Evolutionary conservation across 2,797 vertebrate species (phyloP).

Genomic region (Enteromius afrohamiltoni): DNA sequence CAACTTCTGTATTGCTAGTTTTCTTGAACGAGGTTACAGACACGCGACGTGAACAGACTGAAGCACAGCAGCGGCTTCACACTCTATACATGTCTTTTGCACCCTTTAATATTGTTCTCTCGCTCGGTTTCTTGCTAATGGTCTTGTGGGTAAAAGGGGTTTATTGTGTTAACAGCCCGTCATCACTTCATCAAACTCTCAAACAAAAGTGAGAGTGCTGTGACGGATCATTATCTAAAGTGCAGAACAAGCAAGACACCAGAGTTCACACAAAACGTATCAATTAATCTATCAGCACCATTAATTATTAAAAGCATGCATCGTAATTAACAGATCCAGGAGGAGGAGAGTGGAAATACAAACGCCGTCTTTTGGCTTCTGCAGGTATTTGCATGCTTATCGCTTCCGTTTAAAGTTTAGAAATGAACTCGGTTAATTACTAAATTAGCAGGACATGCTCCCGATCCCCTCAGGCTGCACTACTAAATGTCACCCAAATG

Average conservation of each 20-base stretch:
- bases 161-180: conserved; percentile 18
- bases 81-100: not conserved
- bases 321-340: not conserved
- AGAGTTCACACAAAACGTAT: not conserved
- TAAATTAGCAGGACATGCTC: conserved; percentile 43
- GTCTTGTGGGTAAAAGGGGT: not conserved
- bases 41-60: not conserved
- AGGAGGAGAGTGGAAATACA: not conserved
- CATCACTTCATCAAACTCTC: conserved; percentile 25
- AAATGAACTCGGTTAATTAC: conserved; percentile 42
- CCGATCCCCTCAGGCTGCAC: conserved; percentile 13
- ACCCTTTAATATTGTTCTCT: not conserved
- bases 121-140: not conserved
- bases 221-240: conserved; percentile 8
- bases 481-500: conserved; percentile 48
- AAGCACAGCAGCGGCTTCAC: not conserved
- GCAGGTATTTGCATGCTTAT: conserved; percentile 35
- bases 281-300: not conserved
- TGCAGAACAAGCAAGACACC: not conserved
- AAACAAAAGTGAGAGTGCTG: not conserved
- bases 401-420: conserved; percentile 42
- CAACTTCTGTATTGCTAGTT: not conserved
- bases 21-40: too few species aligned
- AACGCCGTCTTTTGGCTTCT: not conserved
- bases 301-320: not conserved